phyloP scores from a whole-genome alignment of 2,888 invertebrate species.

The Ectemnius cavifrons region DNA sequence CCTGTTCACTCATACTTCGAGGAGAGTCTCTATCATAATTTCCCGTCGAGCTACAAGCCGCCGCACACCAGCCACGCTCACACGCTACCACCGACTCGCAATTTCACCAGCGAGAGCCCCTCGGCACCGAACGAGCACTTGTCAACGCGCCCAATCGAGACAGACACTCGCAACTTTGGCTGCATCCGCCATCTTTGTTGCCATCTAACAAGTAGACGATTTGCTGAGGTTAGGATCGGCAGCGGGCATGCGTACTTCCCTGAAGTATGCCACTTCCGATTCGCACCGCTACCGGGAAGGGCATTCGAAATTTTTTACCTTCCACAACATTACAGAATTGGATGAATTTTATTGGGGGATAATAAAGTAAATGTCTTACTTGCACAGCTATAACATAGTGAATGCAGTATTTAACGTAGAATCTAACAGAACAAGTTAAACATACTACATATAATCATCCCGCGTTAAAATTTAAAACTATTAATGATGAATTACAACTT shows the following conservation, averaged over 20 bases:
- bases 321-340: no score
- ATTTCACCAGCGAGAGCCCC: slow-evolving; percentile 22
- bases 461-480: no score
- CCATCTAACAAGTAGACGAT: slow-evolving; percentile 52
- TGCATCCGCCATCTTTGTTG: slow-evolving; percentile 69
- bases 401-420: no score
- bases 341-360: no score
- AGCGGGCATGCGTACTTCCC: neutral
- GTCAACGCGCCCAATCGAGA: slow-evolving; percentile 66
- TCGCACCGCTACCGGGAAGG: no score
- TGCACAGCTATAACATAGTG: no score
- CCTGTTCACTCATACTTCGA: slow-evolving; percentile 63
- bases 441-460: no score
- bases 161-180: slow-evolving; percentile 62
- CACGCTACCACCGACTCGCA: slow-evolving; percentile 32
- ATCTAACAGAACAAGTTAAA: no score
- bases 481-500: no score
- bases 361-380: no score
- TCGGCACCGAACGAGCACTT: slow-evolving; percentile 39
- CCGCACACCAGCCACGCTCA: slow-evolving; percentile 30
- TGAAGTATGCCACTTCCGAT: slow-evolving; percentile 4
- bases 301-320: no score
- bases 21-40: slow-evolving; percentile 59
- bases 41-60: slow-evolving; percentile 36
- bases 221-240: slow-evolving; percentile 7